Evolutionary conservation across 2,113 vertebrate genomes (phyloP).

Genomic region (Callaeas wilsoni): DNA sequence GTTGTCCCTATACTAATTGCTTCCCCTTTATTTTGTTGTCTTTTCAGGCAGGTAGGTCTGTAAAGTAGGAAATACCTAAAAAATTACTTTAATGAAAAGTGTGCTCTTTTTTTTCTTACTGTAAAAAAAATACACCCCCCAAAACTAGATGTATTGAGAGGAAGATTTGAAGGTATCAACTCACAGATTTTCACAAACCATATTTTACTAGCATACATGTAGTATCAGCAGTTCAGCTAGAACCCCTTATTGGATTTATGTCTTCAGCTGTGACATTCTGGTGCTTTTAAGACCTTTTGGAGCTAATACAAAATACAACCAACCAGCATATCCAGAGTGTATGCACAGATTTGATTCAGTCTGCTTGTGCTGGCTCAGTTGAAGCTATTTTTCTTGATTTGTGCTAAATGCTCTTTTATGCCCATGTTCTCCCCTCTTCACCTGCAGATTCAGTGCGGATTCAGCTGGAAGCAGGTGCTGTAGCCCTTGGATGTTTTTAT

Average conservation of each 20-base stretch:
- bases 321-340: not conserved
- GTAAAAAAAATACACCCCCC: fast-evolving
- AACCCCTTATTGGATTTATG: not conserved
- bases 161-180: not conserved
- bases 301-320: not conserved
- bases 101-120: not conserved
- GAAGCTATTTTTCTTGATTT: not conserved
- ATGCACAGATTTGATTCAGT: not conserved
- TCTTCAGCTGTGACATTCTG: not conserved
- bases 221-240: not conserved
- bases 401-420: not conserved
- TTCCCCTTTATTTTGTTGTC: not conserved
- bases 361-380: not conserved
- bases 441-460: conserved; percentile 74
- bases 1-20: not conserved
- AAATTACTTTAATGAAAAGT: not conserved
- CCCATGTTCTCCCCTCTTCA: not conserved
- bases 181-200: not conserved
- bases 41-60: not conserved
- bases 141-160: not conserved
- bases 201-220: not conserved
- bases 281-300: not conserved
- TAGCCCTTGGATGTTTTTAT: conserved; percentile 85
- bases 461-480: conserved; percentile 84
- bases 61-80: not conserved